phyloP scores from a whole-genome alignment of 2,797 vertebrate species.

The Buphagus erythrorhynchus region DNA sequence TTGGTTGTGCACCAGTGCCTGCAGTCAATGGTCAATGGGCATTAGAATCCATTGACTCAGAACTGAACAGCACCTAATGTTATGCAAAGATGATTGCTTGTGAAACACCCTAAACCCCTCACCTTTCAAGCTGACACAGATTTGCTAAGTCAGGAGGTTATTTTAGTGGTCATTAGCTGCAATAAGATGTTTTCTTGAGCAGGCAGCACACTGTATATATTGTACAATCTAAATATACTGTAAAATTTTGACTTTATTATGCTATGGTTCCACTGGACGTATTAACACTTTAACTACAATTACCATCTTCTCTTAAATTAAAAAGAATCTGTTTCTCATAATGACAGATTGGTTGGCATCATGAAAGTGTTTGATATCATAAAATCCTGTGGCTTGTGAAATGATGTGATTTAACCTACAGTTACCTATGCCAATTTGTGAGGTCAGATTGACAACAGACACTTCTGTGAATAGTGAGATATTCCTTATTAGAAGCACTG shows the following conservation, averaged over 20 bases:
- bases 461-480: neutral
- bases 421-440: conserved; percentile 21
- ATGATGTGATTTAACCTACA: conserved; percentile 43
- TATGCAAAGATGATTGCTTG: neutral
- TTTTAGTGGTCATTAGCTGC: neutral
- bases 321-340: conserved; percentile 48
- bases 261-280: neutral
- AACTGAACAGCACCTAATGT: neutral
- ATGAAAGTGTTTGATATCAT: conserved; percentile 50
- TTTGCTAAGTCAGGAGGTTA: neutral
- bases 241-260: neutral
- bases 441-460: conserved; percentile 35
- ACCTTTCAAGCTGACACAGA: neutral
- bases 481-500: neutral
- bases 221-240: neutral
- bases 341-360: conserved; percentile 70
- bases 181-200: neutral
- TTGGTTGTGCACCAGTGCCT: neutral
- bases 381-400: conserved; percentile 63
- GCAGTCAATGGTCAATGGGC: neutral
- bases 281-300: neutral
- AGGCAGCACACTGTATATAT: neutral
- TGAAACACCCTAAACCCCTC: neutral
- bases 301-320: conserved; percentile 40
- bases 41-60: neutral